These are phyloP conservation scores for Caranx melampygus DNA, from an alignment of 2,113 vertebrate genomes.

Conservation along the genomic window DNA sequence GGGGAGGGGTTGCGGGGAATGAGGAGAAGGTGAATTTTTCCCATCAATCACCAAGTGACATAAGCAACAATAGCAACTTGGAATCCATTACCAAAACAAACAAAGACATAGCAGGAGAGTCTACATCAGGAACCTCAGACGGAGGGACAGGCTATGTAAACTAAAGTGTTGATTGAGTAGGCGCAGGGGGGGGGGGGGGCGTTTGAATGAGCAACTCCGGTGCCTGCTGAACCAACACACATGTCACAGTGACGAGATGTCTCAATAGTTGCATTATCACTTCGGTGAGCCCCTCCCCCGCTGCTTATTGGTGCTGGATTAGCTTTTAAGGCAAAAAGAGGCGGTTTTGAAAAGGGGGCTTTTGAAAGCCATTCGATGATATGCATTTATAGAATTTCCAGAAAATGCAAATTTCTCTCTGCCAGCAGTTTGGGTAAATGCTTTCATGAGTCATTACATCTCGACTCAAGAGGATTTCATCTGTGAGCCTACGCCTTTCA, in stretches of 20 bases:
- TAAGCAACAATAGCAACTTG: constrained; percentile 78
- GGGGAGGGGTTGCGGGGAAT: constrained; percentile 14
- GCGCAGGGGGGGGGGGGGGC: constrained; percentile 29
- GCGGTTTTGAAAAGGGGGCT: background rate
- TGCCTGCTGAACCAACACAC: constrained; percentile 59
- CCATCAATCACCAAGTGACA: constrained; percentile 80
- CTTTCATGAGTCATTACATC: constrained; percentile 40
- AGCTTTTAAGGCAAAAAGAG: background rate
- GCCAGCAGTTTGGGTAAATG: constrained; percentile 7
- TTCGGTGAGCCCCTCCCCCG: background rate
- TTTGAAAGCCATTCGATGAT: constrained; percentile 33
- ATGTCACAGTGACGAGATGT: constrained; percentile 69
- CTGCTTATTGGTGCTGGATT: constrained; percentile 2
- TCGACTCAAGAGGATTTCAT: constrained; percentile 43
- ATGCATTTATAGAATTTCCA: constrained; percentile 34
- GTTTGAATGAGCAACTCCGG: constrained; percentile 40
- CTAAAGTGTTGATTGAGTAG: constrained; percentile 72
- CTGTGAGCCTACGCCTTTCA: constrained; percentile 29
- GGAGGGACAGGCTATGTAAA: constrained; percentile 62
- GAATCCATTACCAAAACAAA: constrained; percentile 83
- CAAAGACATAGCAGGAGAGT: constrained; percentile 79
- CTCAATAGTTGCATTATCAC: constrained; percentile 70
- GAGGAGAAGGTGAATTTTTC: constrained; percentile 73
- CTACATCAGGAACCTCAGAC: constrained; percentile 64
- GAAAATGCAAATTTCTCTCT: constrained; percentile 9